phyloP scores from a whole-genome alignment of 2,888 invertebrate genomes.

The Leptopilina myrica region DNA sequence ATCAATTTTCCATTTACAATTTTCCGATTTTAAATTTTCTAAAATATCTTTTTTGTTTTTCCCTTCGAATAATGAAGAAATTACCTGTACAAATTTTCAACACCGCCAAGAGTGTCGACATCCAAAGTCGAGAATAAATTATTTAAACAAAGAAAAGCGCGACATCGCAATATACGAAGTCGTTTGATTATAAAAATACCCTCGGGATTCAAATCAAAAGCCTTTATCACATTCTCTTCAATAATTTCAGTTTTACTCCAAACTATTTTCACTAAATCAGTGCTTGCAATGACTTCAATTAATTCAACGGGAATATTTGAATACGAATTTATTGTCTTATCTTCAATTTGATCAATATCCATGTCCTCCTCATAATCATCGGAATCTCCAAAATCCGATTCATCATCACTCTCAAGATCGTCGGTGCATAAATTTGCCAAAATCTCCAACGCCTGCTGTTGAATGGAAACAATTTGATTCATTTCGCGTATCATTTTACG shows the following conservation, averaged over 20 bases:
- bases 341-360: conserved; percentile 65
- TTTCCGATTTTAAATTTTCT: too few species aligned
- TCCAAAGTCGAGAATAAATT: conserved; percentile 83
- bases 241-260: conserved; percentile 78
- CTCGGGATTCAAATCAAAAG: conserved; percentile 78
- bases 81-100: conserved; percentile 78
- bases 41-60: background rate
- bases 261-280: conserved; percentile 81
- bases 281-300: conserved; percentile 80
- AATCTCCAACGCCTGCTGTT: conserved; percentile 84
- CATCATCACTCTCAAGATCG: conserved; percentile 77
- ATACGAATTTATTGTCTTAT: conserved; percentile 71
- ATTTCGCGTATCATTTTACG: conserved; percentile 78
- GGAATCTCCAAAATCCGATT: conserved; percentile 75
- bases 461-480: conserved; percentile 75
- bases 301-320: conserved; percentile 80
- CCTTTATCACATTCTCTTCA: conserved; percentile 79
- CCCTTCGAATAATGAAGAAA: background rate
- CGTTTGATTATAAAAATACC: conserved; percentile 78
- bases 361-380: conserved; percentile 74
- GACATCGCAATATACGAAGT: conserved; percentile 80
- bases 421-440: conserved; percentile 84
- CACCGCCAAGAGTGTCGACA: conserved; percentile 82
- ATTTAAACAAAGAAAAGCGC: conserved; percentile 83
- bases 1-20: too few species aligned